Evolutionary conservation across 30 jellyfish, hydroid and myxozoan genomes (phyloP).

Genomic region (Chironex yamaguchii): DNA sequence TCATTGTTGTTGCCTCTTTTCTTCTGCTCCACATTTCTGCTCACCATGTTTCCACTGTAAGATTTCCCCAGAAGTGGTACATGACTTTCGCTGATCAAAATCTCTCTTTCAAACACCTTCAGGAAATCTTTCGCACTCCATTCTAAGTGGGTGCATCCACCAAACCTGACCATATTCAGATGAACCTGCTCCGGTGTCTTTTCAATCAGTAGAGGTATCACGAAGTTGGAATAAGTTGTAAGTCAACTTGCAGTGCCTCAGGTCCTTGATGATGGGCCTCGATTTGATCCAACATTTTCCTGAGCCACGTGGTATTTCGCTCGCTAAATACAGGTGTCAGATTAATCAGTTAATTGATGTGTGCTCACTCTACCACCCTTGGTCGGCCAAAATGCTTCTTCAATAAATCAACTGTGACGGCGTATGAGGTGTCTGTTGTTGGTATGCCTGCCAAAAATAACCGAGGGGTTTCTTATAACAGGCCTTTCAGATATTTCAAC

Average conservation of each 20-base stretch:
- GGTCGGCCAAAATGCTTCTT: not conserved
- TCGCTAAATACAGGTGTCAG: slow-evolving; percentile 10
- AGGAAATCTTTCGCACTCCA: not conserved
- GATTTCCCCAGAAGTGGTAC: not conserved
- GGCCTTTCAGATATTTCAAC: slow-evolving; percentile 43
- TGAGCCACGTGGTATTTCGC: not conserved
- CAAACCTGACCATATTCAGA: not conserved
- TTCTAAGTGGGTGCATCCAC: not conserved
- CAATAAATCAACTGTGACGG: slow-evolving; percentile 13
- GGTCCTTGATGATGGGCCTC: not conserved
- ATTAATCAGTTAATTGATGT: not conserved
- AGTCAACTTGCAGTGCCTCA: not conserved
- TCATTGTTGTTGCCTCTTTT: not conserved
- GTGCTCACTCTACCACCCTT: not conserved
- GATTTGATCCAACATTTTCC: not conserved
- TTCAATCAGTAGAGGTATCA: slow-evolving; percentile 7
- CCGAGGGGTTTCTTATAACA: slow-evolving; percentile 52
- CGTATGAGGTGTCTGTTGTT: slow-evolving; percentile 4
- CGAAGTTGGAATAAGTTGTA: not conserved
- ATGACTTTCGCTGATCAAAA: not conserved
- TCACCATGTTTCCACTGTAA: not conserved
- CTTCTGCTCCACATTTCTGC: not conserved
- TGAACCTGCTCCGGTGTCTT: slow-evolving; percentile 6
- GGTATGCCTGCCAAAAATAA: slow-evolving; percentile 6
- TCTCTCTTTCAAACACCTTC: not conserved